Evolutionary conservation across 2,113 vertebrate species (phyloP).

Genomic region (Merops nubicus): DNA sequence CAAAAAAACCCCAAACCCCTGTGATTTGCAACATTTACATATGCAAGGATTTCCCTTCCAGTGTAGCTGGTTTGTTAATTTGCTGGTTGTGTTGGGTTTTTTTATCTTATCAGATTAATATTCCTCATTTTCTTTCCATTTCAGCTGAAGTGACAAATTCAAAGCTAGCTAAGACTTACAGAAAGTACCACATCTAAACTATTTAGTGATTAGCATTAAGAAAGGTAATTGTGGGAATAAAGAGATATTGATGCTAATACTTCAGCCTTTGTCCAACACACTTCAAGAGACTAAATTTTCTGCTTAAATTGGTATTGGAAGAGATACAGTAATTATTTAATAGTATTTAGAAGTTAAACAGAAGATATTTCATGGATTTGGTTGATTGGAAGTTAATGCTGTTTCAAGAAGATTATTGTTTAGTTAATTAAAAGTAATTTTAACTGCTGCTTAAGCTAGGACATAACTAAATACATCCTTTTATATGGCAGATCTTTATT

Average conservation of each 20-base stretch:
- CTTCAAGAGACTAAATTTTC: not conserved
- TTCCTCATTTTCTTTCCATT: not conserved
- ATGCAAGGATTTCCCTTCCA: not conserved
- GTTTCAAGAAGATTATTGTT: not conserved
- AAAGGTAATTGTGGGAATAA: not conserved
- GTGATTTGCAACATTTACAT: not conserved
- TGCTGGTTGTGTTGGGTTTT: not conserved
- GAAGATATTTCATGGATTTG: not conserved
- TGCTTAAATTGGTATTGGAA: not conserved
- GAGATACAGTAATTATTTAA: not conserved
- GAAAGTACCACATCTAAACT: not conserved
- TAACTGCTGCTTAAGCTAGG: not conserved
- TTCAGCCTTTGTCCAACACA: not conserved
- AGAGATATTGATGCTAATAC: not conserved
- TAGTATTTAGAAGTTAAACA: not conserved
- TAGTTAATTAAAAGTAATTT: not conserved
- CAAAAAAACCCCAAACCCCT: not conserved
- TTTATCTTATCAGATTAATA: not conserved
- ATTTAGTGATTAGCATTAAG: not conserved
- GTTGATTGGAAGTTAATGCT: slow-evolving; percentile 13
- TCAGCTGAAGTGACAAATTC: not conserved
- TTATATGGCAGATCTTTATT: not conserved
- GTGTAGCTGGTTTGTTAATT: not conserved
- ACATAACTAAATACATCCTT: not conserved
- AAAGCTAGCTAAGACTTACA: not conserved